Evolutionary conservation across 2,113 vertebrate species (phyloP), one percentile per base, ranked within the genome.

Genomic region (Syrrhaptes paradoxus): DNA sequence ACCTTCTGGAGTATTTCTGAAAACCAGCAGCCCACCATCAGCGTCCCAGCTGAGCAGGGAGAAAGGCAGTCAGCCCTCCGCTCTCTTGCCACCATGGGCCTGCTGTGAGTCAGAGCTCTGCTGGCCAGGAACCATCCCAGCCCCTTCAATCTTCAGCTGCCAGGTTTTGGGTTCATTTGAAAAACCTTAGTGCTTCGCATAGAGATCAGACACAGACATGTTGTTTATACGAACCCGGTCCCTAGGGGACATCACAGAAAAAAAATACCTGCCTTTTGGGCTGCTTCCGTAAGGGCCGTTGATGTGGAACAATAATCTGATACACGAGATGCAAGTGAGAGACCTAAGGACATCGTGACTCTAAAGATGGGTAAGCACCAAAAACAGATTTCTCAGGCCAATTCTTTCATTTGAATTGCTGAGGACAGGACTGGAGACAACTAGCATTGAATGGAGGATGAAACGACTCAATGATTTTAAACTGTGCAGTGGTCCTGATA

Each of bases 281-380:
- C 48, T 88, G 26, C 13, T 71, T 89, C 66, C 58, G 14, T 38
- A 48, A 28, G 13, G 16, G 43, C 7, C 8, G 6, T 4, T 46
- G 34, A 52, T 21, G 15, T 32, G 48, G 32, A 93, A 34, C 7
- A 62, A 46, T 28, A 46, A 72, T 20, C 17, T 63, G 38, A 49
- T 32, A 7, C 12, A 51, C 0, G 2, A 43, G 25, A 29, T 45
- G 20, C 5, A 45, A 36, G 13, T 0, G 0, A 72, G 20, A n/a
- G n/a, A n/a, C n/a, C n/a, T n/a, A n/a, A n/a, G n/a, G n/a, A n/a
- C n/a, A n/a, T n/a, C n/a, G n/a, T 43, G 38, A 17, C 20, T 68
- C 4, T 38, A 31, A 70, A 58, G 19, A 32, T 46, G n/a, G 20
- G 3, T 26, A 24, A 85, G 21, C 4, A 66, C 4, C 19, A 13